These are phyloP conservation scores for Synergus gifuensis DNA, from an alignment of 2,888 invertebrate species.

Conservation along the genomic window DNA sequence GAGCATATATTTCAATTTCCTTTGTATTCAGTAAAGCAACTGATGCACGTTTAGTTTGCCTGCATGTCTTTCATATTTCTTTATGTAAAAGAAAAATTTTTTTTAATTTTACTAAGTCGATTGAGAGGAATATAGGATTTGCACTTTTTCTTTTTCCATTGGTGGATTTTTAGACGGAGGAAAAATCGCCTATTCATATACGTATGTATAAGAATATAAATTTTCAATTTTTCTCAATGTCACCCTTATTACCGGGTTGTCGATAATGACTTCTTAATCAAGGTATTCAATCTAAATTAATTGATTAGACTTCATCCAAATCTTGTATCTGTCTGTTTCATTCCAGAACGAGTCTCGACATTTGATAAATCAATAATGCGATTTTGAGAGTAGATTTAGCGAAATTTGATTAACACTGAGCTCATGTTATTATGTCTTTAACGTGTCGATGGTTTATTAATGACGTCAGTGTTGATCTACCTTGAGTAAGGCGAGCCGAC, in stretches of 20 bases:
- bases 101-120: no score
- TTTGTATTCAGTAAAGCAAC: neutral
- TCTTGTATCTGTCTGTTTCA: neutral
- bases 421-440: slow-evolving; percentile 39
- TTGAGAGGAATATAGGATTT: no score
- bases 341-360: neutral
- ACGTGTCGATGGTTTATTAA: slow-evolving; percentile 32
- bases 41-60: neutral
- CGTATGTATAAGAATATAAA: no score
- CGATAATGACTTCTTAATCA: neutral
- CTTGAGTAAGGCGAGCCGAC: slow-evolving; percentile 39
- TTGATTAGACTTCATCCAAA: neutral
- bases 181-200: no score
- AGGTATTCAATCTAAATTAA: neutral
- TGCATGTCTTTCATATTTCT: neutral
- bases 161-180: no score
- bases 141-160: no score
- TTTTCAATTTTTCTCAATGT: no score
- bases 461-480: slow-evolving; percentile 31
- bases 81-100: neutral
- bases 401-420: slow-evolving; percentile 2
- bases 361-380: slow-evolving; percentile 8
- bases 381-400: slow-evolving; percentile 6
- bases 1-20: neutral
- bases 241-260: neutral